These are phyloP conservation scores for Agrotis clavis DNA, from an alignment of 2,888 invertebrate genomes.

Conservation along the genomic window DNA sequence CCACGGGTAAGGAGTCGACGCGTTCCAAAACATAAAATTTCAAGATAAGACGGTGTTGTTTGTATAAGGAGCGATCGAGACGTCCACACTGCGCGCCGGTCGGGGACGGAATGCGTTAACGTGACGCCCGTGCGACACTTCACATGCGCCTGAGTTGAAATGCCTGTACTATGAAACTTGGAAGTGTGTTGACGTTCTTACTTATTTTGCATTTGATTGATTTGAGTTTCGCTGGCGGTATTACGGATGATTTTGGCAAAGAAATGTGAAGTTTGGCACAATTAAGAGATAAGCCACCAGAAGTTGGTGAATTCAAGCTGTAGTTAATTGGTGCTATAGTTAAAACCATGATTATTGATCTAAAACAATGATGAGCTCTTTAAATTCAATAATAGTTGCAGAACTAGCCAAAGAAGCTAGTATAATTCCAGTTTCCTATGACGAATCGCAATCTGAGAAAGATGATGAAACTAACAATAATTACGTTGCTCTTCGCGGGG, in stretches of 20 bases:
- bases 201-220: conserved; percentile 27
- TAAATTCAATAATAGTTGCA: too few relatives aligned
- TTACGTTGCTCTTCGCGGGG: conserved; percentile 8
- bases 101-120: conserved; percentile 80
- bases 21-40: conserved; percentile 76
- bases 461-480: conserved; percentile 42
- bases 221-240: background rate
- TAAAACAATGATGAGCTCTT: too few relatives aligned
- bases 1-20: conserved; percentile 66
- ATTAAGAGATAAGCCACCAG: too few relatives aligned
- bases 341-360: too few relatives aligned
- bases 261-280: too few relatives aligned
- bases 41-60: conserved; percentile 71
- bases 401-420: too few relatives aligned
- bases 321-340: too few relatives aligned
- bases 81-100: conserved; percentile 76
- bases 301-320: too few relatives aligned
- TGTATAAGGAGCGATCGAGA: conserved; percentile 49
- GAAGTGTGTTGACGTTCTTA: conserved; percentile 27
- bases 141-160: conserved; percentile 79
- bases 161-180: conserved; percentile 63
- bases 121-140: conserved; percentile 65
- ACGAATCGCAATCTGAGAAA: conserved; percentile 2
- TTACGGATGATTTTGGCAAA: too few relatives aligned
- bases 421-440: background rate